Evolutionary conservation across 2,113 vertebrate species (phyloP), one percentile per base, ranked within the genome.

Genomic region (Furnarius figulus): DNA sequence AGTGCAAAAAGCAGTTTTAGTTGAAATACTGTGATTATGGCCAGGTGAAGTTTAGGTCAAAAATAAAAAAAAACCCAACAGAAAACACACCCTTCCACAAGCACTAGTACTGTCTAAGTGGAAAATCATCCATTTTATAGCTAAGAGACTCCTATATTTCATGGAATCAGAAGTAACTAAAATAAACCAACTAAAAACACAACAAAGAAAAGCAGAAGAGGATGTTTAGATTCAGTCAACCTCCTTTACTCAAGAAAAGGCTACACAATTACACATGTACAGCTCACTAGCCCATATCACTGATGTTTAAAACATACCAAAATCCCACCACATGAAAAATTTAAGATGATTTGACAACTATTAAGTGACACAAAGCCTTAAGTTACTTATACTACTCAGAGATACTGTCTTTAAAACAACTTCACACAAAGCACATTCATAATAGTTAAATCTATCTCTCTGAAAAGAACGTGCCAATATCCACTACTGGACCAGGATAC

Each of bases 391-490:
- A 0, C 39, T 68, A 30, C 39, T 47, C 37, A 21, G 16, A 75
- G n/a, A 87, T 20, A 55, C 46, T 14, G 15, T 18, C 35, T 74
- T 87, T 62, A 49, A 50, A 89, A 89, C 37, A 73, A 37, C 9
- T 16, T 71, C 42, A 63, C 33, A 21, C 5, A 37, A 80, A 66
- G 40, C 2, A 49, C 1, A 40, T 0, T 0, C 7, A 4, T 25
- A 77, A 44, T 66, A 79, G 35, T 62, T 77, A 90, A 80, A 62
- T 37, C 0, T 28, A 8, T 35, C 14, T 73, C 28, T 28, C 31
- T 61, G 23, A 75, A 84, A 87, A 78, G 21, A 28, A 73, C 0
- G 0, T 23, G 11, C 14, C 74, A 74, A 53, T 39, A 89, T 21
- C 31, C 30, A 74, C 14, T 40, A 58, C 8, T 19, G 3, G 19